These are phyloP conservation scores for Bathynomus jamesi DNA, from an alignment of 1,140 invertebrate species.

Conservation along the genomic window DNA sequence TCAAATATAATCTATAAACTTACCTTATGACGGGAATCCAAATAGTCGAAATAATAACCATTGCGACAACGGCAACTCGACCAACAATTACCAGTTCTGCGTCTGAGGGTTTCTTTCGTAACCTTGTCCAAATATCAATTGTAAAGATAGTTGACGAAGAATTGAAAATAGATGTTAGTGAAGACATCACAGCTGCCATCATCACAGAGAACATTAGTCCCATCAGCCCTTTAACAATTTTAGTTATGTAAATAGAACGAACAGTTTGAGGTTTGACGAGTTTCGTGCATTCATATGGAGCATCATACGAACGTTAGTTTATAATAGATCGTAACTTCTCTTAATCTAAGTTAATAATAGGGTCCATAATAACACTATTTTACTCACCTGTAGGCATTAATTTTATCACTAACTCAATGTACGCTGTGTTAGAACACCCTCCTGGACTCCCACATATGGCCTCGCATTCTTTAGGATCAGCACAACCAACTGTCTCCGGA, in stretches of 20 bases:
- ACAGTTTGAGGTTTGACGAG: too few relatives aligned
- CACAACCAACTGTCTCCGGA: slow-evolving; percentile 47
- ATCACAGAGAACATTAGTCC: slow-evolving; percentile 52
- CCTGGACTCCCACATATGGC: slow-evolving; percentile 41
- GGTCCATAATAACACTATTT: too few relatives aligned
- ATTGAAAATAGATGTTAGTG: slow-evolving; percentile 51
- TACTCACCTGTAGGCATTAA: slow-evolving; percentile 46
- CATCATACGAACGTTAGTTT: too few relatives aligned
- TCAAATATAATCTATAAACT: too few relatives aligned
- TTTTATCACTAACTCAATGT: slow-evolving; percentile 48
- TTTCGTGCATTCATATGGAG: too few relatives aligned
- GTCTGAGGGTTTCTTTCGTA: slow-evolving; percentile 2
- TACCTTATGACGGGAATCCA: slow-evolving; percentile 51
- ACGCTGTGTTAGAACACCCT: slow-evolving; percentile 51
- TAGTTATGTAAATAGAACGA: too few relatives aligned
- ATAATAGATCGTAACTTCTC: too few relatives aligned
- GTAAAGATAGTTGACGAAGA: too few relatives aligned
- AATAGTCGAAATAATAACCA: slow-evolving; percentile 49
- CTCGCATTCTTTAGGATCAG: slow-evolving; percentile 44
- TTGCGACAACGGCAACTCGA: slow-evolving; percentile 42
- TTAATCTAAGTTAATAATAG: too few relatives aligned
- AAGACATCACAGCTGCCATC: slow-evolving; percentile 52
- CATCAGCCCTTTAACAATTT: slow-evolving; percentile 44
- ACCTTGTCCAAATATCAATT: slow-evolving; percentile 47
- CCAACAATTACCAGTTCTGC: too few relatives aligned